These are phyloP conservation scores for Euura lappo DNA, from an alignment of 1,140 invertebrate species.

Conservation along the genomic window DNA sequence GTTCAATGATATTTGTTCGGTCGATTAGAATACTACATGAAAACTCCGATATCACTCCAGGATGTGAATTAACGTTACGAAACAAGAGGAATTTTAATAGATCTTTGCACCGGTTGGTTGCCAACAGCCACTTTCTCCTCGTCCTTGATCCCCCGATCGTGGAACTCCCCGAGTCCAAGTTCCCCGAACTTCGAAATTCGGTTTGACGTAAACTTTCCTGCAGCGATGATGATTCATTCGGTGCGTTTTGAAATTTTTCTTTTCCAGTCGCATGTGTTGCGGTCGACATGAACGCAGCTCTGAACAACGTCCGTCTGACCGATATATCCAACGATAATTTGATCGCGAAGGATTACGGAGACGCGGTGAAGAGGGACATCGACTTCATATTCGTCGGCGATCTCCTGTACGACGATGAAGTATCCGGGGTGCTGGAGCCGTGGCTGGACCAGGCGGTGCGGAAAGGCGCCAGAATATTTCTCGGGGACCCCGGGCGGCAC, in stretches of 20 bases:
- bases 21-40: too few relatives aligned
- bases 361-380: conserved; percentile 34
- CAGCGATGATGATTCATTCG: too few relatives aligned
- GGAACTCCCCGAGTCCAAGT: not conserved
- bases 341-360: conserved; percentile 37
- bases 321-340: conserved; percentile 49
- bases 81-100: too few relatives aligned
- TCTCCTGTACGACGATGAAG: conserved; percentile 65
- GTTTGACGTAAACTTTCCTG: too few relatives aligned
- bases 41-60: too few relatives aligned
- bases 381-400: conserved; percentile 64
- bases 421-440: conserved; percentile 51
- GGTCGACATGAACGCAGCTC: conserved; percentile 56
- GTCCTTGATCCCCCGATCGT: conserved; percentile 5
- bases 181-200: not conserved
- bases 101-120: too few relatives aligned
- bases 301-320: conserved; percentile 55
- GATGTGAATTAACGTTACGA: too few relatives aligned
- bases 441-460: conserved; percentile 52
- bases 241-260: not conserved
- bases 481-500: conserved; percentile 55
- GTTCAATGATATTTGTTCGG: too few relatives aligned
- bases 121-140: not conserved
- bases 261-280: conserved; percentile 54
- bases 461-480: conserved; percentile 46